These are phyloP conservation scores for Anneissia japonica DNA, from an alignment of 35 echinoderm and acorn worm genomes.

Conservation along the genomic window DNA sequence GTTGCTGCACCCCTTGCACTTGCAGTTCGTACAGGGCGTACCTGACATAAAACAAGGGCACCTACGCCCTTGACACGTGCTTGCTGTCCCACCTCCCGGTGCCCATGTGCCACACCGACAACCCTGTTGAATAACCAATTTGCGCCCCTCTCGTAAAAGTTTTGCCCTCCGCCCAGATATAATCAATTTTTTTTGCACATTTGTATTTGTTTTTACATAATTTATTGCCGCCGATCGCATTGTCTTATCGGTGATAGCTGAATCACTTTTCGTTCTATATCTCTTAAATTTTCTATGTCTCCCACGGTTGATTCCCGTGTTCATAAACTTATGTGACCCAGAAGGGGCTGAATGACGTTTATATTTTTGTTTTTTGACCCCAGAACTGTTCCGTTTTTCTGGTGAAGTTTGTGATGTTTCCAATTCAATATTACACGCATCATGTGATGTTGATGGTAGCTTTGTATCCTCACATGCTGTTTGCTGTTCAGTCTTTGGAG, in stretches of 20 bases:
- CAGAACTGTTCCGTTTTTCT: no score
- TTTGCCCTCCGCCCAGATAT: conserved; percentile 77
- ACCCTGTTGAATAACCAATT: conserved; percentile 28
- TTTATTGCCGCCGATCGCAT: background rate
- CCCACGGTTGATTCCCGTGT: background rate
- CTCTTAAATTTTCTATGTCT: conserved; percentile 2
- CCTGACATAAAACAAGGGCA: conserved; percentile 78
- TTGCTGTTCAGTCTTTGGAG: background rate
- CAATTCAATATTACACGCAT: background rate
- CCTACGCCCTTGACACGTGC: conserved; percentile 57
- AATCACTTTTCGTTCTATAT: background rate
- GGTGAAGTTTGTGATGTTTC: background rate
- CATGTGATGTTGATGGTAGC: background rate
- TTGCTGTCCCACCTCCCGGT: conserved; percentile 36
- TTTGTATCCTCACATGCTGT: background rate
- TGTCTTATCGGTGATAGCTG: background rate
- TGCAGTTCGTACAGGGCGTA: conserved; percentile 58
- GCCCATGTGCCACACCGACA: conserved; percentile 85
- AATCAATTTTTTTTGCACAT: conserved; percentile 37
- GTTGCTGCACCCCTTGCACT: conserved; percentile 81
- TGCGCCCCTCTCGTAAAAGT: conserved; percentile 51
- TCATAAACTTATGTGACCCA: background rate
- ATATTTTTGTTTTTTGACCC: background rate
- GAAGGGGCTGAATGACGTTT: background rate
- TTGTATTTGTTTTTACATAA: background rate